These are phyloP conservation scores for Drosophila tristis DNA, from an alignment of 1,140 invertebrate genomes.

Conservation along the genomic window DNA sequence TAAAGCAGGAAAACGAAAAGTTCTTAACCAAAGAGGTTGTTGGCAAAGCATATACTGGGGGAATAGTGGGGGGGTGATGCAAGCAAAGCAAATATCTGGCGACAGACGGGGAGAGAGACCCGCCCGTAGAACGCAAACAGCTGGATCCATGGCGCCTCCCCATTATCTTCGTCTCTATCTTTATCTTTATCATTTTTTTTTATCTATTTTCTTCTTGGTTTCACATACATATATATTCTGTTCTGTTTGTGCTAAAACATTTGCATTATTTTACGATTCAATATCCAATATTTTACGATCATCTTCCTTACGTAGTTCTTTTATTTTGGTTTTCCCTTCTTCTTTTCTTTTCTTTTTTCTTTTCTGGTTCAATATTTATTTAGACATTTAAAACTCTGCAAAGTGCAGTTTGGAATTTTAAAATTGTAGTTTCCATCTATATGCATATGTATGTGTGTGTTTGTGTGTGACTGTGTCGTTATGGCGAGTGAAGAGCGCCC, in stretches of 20 bases:
- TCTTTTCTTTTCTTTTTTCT: slow-evolving; percentile 21
- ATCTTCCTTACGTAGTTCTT: slow-evolving; percentile 4
- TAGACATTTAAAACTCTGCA: slow-evolving; percentile 76
- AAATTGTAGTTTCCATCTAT: slow-evolving; percentile 57
- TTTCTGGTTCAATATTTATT: slow-evolving; percentile 63
- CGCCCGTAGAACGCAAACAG: slow-evolving; percentile 40
- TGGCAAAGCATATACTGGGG: slow-evolving; percentile 14
- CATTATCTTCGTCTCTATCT: neutral
- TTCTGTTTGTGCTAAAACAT: slow-evolving; percentile 44
- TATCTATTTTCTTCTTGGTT: slow-evolving; percentile 35
- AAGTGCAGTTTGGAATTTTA: slow-evolving; percentile 73
- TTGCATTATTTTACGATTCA: slow-evolving; percentile 46
- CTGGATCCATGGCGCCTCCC: neutral
- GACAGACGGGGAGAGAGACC: neutral
- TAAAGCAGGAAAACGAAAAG: slow-evolving; percentile 43
- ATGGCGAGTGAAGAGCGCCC: neutral
- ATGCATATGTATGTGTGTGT: slow-evolving; percentile 21
- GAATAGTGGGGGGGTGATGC: slow-evolving; percentile 5
- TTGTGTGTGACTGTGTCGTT: slow-evolving; percentile 8
- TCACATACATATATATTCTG: slow-evolving; percentile 25
- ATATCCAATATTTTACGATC: slow-evolving; percentile 47
- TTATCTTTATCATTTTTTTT: slow-evolving; percentile 5
- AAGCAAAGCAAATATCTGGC: slow-evolving; percentile 41
- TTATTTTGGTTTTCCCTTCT: slow-evolving; percentile 17
- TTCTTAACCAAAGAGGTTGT: slow-evolving; percentile 28